phyloP scores from a whole-genome alignment of 2,888 invertebrate species.

The Steromphala cineraria region DNA sequence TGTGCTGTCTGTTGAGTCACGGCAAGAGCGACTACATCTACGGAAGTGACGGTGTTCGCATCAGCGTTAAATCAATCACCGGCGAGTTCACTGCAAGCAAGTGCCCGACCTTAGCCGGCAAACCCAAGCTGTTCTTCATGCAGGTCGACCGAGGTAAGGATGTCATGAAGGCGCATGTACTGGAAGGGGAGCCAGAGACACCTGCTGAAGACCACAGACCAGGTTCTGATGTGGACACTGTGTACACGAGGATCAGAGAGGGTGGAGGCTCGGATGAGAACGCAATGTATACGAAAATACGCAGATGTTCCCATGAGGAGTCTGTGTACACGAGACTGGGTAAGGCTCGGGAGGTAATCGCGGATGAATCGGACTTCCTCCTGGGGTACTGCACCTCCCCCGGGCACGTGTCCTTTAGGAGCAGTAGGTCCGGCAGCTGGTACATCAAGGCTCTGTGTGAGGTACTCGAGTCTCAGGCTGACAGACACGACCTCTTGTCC shows the following conservation, averaged over 20 bases:
- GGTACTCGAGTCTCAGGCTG: neutral
- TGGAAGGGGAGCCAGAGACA: neutral
- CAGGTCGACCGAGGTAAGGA: neutral
- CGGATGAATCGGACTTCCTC: neutral
- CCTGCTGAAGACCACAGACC: neutral
- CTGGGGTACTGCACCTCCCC: neutral
- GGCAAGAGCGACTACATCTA: neutral
- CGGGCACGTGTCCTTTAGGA: neutral
- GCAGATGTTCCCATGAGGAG: no score
- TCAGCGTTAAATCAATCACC: neutral
- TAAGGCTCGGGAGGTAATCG: neutral
- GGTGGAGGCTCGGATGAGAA: neutral
- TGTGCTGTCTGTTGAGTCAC: neutral
- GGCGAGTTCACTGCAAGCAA: neutral
- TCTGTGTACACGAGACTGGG: neutral
- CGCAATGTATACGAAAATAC: no score
- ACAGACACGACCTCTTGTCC: neutral
- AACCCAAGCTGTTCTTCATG: slow-evolving; percentile 1
- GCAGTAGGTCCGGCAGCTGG: neutral
- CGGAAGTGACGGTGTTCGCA: neutral
- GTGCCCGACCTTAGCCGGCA: neutral
- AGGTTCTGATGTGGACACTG: neutral
- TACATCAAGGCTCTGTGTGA: neutral
- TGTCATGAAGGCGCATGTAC: neutral
- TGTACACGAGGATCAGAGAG: neutral